Base-by-base conservation (phyloP, 2,797 vertebrate species). In the Oophaga sylvatica region DNA sequence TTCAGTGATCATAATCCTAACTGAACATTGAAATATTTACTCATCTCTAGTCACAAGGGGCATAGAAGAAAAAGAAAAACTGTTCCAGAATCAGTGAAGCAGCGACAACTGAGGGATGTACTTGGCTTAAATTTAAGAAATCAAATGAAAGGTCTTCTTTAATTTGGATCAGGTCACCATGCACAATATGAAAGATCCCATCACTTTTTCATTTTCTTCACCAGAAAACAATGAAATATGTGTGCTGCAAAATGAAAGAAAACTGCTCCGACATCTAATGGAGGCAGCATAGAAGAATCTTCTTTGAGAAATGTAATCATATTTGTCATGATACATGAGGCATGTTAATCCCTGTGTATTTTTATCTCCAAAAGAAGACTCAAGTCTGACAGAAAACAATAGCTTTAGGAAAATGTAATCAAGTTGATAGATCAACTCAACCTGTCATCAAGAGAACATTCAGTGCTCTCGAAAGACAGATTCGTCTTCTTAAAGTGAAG, bases 291-390 rank as follows among this genome's bases (percentile, higher is more conserved):
- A 35, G 19, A 83, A 31, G 26, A 59, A 73, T 83, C 31, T 71
- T 35, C 67, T 71, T 31, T 83, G 53, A 70, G 81, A 17, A 71
- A 71, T 57, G 67, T 71, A 70, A 59, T 71, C 53, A 59, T 57
- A 71, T 83, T 83, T 83, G 53, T 71, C 81, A 41, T 71, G 81
- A 73, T 73, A 83, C 68, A 73, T 73, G 48, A 83, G 67, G 81
- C 65, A 71, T 80, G 63, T 60, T 80, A 86, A 86, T 80, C 59
- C 59, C 67, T 31, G 56, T 31, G 26, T 57, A 53, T 62, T 73
- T 53, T 60, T 45, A 76, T 75, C 77, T 80, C 63, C 65, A 57
- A 29, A 41, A 60, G 63, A 80, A 45, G 20, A 26, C 77, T 86
- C 35, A 65, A 41, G 53, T 60, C 19, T 86, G 63, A 80, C 77